These are phyloP conservation scores for Tachina lurida DNA, from an alignment of 2,888 invertebrate species.

Conservation along the genomic window DNA sequence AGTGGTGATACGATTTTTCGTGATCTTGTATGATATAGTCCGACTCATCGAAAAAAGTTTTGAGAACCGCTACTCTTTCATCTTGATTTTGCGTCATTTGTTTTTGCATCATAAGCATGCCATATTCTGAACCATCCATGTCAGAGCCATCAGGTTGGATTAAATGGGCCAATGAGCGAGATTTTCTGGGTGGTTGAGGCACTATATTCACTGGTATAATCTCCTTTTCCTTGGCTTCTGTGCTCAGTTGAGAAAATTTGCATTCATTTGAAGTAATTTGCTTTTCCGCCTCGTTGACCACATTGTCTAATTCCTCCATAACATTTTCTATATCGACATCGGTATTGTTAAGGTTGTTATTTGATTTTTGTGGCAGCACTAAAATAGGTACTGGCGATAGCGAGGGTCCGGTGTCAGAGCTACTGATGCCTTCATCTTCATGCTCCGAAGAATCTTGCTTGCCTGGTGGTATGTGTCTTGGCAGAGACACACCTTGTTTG, in stretches of 20 bases:
- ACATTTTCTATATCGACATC: conserved; percentile 94
- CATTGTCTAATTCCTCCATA: conserved; percentile 92
- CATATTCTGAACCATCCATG: conserved; percentile 82
- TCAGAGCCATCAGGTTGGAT: conserved; percentile 84
- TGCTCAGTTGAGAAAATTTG: conserved; percentile 72
- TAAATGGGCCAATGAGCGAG: conserved; percentile 88
- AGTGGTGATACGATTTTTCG: conserved; percentile 73
- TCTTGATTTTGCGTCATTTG: conserved; percentile 73
- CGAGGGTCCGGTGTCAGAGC: conserved; percentile 89
- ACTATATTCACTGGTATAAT: conserved; percentile 91
- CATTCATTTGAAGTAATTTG: conserved; percentile 82
- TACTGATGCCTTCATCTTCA: conserved; percentile 94
- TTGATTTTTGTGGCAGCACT: conserved; percentile 80
- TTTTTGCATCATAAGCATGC: conserved; percentile 83
- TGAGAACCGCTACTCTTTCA: conserved; percentile 78
- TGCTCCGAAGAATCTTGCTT: conserved; percentile 88
- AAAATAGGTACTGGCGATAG: conserved; percentile 87
- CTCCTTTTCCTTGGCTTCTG: conserved; percentile 84
- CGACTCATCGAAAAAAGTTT: conserved; percentile 80
- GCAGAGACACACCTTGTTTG: conserved; percentile 80
- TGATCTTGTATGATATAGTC: conserved; percentile 77
- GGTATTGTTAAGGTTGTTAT: conserved; percentile 80
- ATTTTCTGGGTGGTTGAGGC: conserved; percentile 91
- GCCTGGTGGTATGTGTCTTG: conserved; percentile 80
- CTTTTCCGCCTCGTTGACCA: conserved; percentile 92